Conservation (phyloP, 2,113 vertebrate species). For the Brevimyrus niger region DNA sequence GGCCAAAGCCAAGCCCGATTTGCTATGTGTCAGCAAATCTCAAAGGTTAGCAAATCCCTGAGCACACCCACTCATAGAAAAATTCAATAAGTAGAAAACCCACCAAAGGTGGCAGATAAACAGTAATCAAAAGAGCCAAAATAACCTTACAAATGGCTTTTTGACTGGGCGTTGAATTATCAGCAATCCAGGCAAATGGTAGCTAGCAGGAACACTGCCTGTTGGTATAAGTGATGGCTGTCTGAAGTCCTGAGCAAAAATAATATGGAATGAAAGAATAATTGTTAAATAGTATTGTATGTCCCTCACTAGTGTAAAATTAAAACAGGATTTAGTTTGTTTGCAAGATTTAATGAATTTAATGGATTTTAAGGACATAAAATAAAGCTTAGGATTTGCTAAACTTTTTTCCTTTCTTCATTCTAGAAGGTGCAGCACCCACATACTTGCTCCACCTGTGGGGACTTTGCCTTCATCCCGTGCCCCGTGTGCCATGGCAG, state of each 20-base stretch:
- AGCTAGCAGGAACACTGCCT: not conserved
- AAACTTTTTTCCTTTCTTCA: not conserved
- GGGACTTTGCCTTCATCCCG: slow-evolving; percentile 88
- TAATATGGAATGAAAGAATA: not conserved
- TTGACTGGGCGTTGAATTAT: not conserved
- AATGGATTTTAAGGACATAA: not conserved
- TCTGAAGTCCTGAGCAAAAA: not conserved
- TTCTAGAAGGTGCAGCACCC: slow-evolving; percentile 86
- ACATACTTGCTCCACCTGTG: slow-evolving; percentile 79
- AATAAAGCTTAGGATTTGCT: not conserved
- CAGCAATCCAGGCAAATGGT: not conserved
- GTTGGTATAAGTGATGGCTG: not conserved
- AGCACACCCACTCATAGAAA: not conserved
- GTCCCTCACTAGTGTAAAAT: not conserved
- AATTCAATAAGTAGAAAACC: not conserved
- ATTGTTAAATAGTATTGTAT: not conserved
- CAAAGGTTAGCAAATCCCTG: not conserved
- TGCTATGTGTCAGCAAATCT: not conserved
- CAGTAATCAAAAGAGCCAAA: not conserved
- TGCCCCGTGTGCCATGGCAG: slow-evolving; percentile 96
- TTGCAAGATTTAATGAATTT: not conserved
- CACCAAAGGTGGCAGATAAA: not conserved
- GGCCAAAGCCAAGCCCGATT: not conserved
- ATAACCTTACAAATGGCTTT: not conserved
- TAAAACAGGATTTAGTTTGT: not conserved